Conservation (phyloP, 2,888 invertebrate genomes). For the Caenorhabditis angaria region DNA sequence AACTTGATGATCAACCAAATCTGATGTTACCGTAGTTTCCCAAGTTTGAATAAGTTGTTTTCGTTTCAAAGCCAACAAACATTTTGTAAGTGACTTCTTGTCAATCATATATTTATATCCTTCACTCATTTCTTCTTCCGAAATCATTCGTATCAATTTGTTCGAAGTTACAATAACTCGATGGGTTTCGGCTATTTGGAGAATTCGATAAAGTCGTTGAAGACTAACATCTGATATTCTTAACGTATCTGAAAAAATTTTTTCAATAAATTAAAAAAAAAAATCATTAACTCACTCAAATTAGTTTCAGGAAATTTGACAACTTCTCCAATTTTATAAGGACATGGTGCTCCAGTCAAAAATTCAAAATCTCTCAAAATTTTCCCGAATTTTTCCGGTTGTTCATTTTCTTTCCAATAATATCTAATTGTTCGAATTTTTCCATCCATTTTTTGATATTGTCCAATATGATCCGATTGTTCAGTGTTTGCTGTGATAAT, state of each 20-base stretch:
- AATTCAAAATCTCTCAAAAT: slow-evolving; percentile 52
- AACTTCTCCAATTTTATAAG: slow-evolving; percentile 65
- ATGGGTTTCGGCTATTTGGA: slow-evolving; percentile 32
- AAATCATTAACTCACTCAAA: slow-evolving; percentile 52
- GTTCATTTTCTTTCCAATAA: slow-evolving; percentile 56
- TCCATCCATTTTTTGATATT: slow-evolving; percentile 70
- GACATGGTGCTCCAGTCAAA: slow-evolving; percentile 55
- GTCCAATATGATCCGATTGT: slow-evolving; percentile 60
- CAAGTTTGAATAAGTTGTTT: slow-evolving; percentile 44
- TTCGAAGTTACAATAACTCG: slow-evolving; percentile 60
- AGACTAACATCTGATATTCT: slow-evolving; percentile 66
- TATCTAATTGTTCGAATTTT: slow-evolving; percentile 63
- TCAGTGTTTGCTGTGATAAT: slow-evolving; percentile 51
- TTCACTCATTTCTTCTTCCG: slow-evolving; percentile 46
- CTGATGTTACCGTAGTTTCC: slow-evolving; percentile 36
- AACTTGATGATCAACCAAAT: slow-evolving; percentile 46
- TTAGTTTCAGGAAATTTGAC: slow-evolving; percentile 66
- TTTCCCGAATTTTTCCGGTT: slow-evolving; percentile 45
- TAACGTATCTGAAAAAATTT: slow-evolving; percentile 56
- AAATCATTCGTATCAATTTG: slow-evolving; percentile 49
- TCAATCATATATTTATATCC: slow-evolving; percentile 70
- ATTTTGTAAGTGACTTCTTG: slow-evolving; percentile 66
- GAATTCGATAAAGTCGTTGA: slow-evolving; percentile 51
- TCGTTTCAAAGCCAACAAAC: slow-evolving; percentile 55
- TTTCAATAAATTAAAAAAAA: slow-evolving; percentile 6